phyloP scores from a whole-genome alignment of 2,888 invertebrate species.

The Dynastes maya region DNA sequence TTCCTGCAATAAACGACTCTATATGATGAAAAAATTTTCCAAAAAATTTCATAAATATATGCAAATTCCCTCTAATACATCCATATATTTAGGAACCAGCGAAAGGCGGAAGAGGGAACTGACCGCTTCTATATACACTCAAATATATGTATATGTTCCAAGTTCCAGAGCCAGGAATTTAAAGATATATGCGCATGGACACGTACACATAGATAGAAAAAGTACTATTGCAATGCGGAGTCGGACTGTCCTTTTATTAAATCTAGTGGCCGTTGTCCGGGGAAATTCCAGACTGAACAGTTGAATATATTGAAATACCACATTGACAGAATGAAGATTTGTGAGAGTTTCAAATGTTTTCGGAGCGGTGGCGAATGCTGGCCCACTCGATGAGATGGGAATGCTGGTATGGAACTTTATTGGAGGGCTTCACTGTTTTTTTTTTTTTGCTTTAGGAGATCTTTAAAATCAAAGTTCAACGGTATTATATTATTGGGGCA shows the following conservation, averaged over 20 bases:
- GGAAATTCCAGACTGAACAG: conserved; percentile 48
- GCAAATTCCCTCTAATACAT: conserved; percentile 13
- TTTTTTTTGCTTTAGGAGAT: background rate
- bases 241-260: conserved; percentile 45
- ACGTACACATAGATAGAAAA: conserved; percentile 19
- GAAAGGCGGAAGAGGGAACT: background rate
- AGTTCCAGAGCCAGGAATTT: conserved; percentile 7
- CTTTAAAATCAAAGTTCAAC: too few species aligned
- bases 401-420: background rate
- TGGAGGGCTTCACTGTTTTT: background rate
- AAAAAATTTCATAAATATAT: conserved; percentile 32
- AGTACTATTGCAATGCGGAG: conserved; percentile 7
- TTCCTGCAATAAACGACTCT: too few species aligned
- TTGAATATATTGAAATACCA: conserved; percentile 68
- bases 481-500: too few species aligned
- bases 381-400: background rate
- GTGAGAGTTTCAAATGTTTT: conserved; percentile 44
- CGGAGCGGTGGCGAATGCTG: conserved; percentile 44
- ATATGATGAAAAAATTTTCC: conserved; percentile 8
- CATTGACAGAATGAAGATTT: conserved; percentile 63
- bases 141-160: background rate
- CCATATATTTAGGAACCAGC: background rate
- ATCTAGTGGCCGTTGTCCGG: conserved; percentile 50
- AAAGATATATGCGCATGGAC: conserved; percentile 20
- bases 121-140: background rate